phyloP scores from a whole-genome alignment of 1,140 invertebrate genomes.

The Formica selysi region DNA sequence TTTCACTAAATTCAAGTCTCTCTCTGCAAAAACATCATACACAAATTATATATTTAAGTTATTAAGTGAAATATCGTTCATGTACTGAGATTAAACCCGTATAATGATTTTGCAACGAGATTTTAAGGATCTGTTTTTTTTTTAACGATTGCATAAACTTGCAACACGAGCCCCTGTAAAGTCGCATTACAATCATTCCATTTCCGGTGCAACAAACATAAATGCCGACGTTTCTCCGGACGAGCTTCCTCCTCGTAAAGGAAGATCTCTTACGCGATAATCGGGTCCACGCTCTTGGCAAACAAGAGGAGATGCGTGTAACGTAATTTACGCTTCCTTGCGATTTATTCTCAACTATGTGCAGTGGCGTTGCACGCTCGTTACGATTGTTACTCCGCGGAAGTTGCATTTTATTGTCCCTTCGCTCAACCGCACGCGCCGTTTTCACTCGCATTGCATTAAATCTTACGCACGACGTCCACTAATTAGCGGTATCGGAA shows the following conservation, averaged over 20 bases:
- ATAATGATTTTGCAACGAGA: not conserved
- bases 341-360: slow-evolving; percentile 51
- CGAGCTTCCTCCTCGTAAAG: slow-evolving; percentile 28
- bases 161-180: slow-evolving; percentile 1
- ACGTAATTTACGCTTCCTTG: slow-evolving; percentile 56
- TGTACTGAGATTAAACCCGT: not conserved
- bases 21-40: not conserved
- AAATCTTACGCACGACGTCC: slow-evolving; percentile 8
- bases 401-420: slow-evolving; percentile 63
- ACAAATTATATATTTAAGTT: slow-evolving; percentile 6
- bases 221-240: slow-evolving; percentile 24
- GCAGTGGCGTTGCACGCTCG: slow-evolving; percentile 59
- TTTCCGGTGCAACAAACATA: slow-evolving; percentile 51
- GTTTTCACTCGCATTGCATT: slow-evolving; percentile 49
- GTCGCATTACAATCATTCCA: slow-evolving; percentile 16
- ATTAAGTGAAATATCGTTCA: not conserved
- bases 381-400: slow-evolving; percentile 63
- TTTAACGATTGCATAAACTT: slow-evolving; percentile 35
- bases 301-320: slow-evolving; percentile 48
- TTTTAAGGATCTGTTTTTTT: not conserved
- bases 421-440: not conserved
- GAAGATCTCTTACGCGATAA: slow-evolving; percentile 56
- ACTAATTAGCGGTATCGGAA: slow-evolving; percentile 25
- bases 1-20: slow-evolving; percentile 31
- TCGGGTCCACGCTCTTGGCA: slow-evolving; percentile 24